phyloP scores from a whole-genome alignment of 2,888 invertebrate genomes.

The Drosophila maculinotata region DNA sequence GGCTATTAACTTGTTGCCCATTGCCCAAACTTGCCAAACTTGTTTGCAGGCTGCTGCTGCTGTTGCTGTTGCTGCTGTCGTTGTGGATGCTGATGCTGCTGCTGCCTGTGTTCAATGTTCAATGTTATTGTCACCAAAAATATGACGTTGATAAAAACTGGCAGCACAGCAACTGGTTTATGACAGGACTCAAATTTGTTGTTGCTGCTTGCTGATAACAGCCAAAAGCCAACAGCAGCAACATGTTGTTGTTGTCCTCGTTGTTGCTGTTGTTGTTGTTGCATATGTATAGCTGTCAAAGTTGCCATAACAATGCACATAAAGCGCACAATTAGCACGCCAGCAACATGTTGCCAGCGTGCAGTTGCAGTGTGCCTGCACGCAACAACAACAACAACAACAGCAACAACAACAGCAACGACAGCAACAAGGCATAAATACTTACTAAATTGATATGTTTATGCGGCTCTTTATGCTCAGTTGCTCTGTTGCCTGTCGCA shows the following conservation, averaged over 20 bases:
- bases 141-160: conserved; percentile 67
- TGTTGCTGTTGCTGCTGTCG: conserved; percentile 29
- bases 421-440: conserved; percentile 56
- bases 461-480: conserved; percentile 68
- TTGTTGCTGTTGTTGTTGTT: conserved; percentile 50
- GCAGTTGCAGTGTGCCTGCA: conserved; percentile 35
- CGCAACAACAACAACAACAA: conserved; percentile 33
- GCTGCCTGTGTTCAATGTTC: conserved; percentile 72
- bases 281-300: conserved; percentile 66
- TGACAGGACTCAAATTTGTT: conserved; percentile 79
- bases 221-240: conserved; percentile 39
- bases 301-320: conserved; percentile 74
- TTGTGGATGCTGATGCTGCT: conserved; percentile 34
- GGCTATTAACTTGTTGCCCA: conserved; percentile 78
- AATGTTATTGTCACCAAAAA: conserved; percentile 81
- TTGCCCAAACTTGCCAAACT: conserved; percentile 78
- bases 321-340: conserved; percentile 77
- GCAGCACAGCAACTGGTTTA: conserved; percentile 72
- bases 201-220: conserved; percentile 60
- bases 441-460: conserved; percentile 80
- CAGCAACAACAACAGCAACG: conserved; percentile 13
- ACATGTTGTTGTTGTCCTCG: conserved; percentile 62
- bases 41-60: conserved; percentile 66
- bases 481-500: conserved; percentile 55
- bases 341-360: conserved; percentile 69